These are phyloP conservation scores for Muschampia plurimacula DNA, from an alignment of 2,888 invertebrate genomes.

Conservation along the genomic window DNA sequence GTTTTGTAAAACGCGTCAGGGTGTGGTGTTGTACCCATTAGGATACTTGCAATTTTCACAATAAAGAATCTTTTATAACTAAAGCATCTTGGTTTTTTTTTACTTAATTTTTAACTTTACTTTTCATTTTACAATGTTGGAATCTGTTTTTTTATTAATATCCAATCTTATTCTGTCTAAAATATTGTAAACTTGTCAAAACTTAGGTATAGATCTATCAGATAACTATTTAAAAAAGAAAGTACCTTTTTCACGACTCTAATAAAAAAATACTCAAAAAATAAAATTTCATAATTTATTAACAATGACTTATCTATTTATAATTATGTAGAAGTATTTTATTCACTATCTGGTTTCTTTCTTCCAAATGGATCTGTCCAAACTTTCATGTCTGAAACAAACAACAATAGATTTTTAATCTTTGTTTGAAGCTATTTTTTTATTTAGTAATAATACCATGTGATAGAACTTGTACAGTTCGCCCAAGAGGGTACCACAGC, in stretches of 20 bases:
- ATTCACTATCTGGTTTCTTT: constrained; percentile 70
- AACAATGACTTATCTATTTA: neutral
- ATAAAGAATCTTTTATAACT: constrained; percentile 65
- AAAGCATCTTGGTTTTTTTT: constrained; percentile 45
- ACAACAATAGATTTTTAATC: neutral
- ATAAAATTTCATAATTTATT: neutral
- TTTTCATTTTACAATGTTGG: too few species aligned
- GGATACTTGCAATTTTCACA: constrained; percentile 69
- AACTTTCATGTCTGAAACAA: constrained; percentile 85
- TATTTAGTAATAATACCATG: too few species aligned
- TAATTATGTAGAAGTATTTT: constrained; percentile 9
- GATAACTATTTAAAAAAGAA: too few species aligned
- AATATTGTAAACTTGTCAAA: too few species aligned
- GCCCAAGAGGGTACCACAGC: too few species aligned
- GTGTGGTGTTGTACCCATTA: constrained; percentile 56
- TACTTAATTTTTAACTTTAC: too few species aligned
- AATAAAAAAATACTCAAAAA: neutral
- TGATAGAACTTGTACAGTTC: too few species aligned
- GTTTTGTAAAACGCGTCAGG: constrained; percentile 63
- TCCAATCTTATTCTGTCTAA: too few species aligned
- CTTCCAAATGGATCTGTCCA: constrained; percentile 86
- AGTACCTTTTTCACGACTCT: too few species aligned
- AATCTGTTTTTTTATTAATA: too few species aligned
- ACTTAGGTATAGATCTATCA: too few species aligned
- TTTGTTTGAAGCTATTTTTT: too few species aligned